These are phyloP conservation scores for Xylota segnis DNA, from an alignment of 2,888 invertebrate species.

Conservation along the genomic window DNA sequence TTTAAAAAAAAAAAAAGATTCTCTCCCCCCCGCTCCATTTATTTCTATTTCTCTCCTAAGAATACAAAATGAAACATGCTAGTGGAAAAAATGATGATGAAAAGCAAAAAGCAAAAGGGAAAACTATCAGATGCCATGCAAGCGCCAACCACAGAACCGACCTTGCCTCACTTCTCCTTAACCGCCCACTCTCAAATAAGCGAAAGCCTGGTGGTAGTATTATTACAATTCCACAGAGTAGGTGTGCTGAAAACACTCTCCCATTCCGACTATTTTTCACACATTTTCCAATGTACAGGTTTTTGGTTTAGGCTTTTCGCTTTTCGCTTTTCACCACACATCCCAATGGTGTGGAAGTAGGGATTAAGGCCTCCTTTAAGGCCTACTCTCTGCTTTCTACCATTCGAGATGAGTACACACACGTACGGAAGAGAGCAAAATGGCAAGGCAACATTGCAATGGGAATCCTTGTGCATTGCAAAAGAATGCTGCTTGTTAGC, in stretches of 20 bases:
- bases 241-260: conserved; percentile 59
- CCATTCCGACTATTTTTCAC: conserved; percentile 49
- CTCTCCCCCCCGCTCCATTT: conserved; percentile 6
- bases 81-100: conserved; percentile 37
- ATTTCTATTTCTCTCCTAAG: conserved; percentile 18
- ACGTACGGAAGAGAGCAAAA: conserved; percentile 53
- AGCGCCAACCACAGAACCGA: conserved; percentile 27
- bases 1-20: conserved; percentile 32
- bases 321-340: conserved; percentile 76
- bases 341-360: conserved; percentile 59
- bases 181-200: conserved; percentile 30
- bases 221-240: conserved; percentile 68
- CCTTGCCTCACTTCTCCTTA: conserved; percentile 16
- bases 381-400: conserved; percentile 53
- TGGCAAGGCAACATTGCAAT: conserved; percentile 61
- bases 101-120: conserved; percentile 29
- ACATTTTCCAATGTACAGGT: conserved; percentile 59
- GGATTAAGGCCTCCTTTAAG: conserved; percentile 56
- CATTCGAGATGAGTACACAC: conserved; percentile 42
- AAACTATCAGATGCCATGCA: conserved; percentile 41
- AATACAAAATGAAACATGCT: conserved; percentile 34
- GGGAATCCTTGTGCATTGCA: conserved; percentile 61
- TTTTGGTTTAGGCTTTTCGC: conserved; percentile 62
- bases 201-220: conserved; percentile 55
- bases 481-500: conserved; percentile 57